A percentile compares a stretch with the other conserved stretches of the same genome.
Evolutionary conservation across 2,888 invertebrate species (phyloP).

Genomic region (Encarsia formosa): DNA sequence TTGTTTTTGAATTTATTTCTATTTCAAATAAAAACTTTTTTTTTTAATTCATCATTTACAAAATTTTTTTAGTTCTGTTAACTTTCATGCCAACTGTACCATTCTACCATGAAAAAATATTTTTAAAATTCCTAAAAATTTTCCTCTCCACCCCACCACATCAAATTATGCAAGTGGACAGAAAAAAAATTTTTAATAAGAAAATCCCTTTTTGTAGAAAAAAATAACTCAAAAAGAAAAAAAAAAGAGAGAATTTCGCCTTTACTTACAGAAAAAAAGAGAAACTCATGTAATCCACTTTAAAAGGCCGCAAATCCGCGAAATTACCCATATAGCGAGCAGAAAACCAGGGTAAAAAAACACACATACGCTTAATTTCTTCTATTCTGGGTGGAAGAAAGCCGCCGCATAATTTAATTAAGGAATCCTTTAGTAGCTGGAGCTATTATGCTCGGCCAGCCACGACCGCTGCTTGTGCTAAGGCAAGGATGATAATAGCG

Average conservation of each 20-base stretch:
- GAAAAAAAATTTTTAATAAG: conserved; percentile 18
- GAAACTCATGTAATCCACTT: no score
- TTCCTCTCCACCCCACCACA: neutral
- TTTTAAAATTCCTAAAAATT: neutral
- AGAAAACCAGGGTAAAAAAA: neutral
- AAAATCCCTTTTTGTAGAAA: neutral
- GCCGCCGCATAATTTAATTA: conserved; percentile 16
- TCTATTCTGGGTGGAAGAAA: conserved; percentile 7
- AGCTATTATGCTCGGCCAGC: neutral
- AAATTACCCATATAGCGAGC: neutral
- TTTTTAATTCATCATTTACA: no score
- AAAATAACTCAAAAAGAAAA: neutral
- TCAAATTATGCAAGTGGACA: conserved; percentile 8
- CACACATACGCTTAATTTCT: conserved; percentile 3
- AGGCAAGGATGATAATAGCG: conserved; percentile 7
- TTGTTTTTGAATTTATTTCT: no score
- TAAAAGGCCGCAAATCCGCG: neutral
- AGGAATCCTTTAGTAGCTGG: neutral
- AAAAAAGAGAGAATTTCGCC: neutral
- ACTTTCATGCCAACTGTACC: neutral
- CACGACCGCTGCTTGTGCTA: neutral
- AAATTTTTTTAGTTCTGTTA: no score
- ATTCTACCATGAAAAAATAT: neutral
- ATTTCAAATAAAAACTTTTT: no score
- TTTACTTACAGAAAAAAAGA: no score